phyloP scores from a whole-genome alignment of 1,140 invertebrate genomes.

The Neomicropteryx cornuta region DNA sequence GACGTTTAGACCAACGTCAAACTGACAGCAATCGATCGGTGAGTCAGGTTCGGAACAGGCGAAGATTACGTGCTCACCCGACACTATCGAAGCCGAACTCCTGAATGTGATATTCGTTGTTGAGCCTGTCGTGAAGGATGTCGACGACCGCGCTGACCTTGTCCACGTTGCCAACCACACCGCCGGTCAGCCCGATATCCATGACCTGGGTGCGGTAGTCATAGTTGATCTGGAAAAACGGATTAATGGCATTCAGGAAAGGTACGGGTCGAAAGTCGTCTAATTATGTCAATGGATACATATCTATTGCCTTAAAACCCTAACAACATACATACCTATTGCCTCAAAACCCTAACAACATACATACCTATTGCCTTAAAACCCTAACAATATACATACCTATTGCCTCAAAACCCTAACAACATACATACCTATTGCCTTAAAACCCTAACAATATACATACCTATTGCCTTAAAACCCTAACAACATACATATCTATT shows the following conservation, averaged over 20 bases:
- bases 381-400: no score
- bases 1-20: constrained; percentile 4
- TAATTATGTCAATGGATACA: no score
- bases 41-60: neutral
- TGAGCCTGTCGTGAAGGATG: constrained; percentile 36
- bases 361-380: neutral
- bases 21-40: constrained; percentile 2
- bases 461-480: no score
- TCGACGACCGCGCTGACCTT: constrained; percentile 26
- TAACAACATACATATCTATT: no score
- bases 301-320: no score
- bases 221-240: constrained; percentile 30
- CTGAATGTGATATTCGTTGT: constrained; percentile 35
- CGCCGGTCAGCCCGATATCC: constrained; percentile 35
- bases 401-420: no score
- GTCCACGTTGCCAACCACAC: constrained; percentile 26
- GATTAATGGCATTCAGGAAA: neutral
- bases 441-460: no score
- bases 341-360: no score
- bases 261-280: no score
- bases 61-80: constrained; percentile 21
- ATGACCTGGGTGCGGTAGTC: constrained; percentile 34
- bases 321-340: no score
- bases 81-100: constrained; percentile 29
- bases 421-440: no score